Base-by-base conservation (phyloP, 2,113 vertebrate species). In the Onychorhynchus coronatus region DNA sequence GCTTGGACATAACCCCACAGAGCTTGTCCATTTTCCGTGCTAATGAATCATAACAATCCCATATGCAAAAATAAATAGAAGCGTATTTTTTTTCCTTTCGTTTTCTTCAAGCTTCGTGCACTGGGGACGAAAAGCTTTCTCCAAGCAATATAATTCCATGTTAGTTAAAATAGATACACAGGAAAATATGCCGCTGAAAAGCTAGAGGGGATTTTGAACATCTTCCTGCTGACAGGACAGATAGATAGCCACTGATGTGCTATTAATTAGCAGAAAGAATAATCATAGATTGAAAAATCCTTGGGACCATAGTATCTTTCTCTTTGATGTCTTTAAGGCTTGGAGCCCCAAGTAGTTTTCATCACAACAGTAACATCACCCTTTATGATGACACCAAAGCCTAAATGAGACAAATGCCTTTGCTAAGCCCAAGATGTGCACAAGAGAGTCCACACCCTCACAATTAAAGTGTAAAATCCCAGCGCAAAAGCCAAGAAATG, bases 131-230 rank as follows among this genome's bases (percentile, higher is more conserved):
- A 87, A 75, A 93, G 20, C 24, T 90, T 94, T 96, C 95, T 95
- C 76, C 76, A 65, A 86, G 80, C 56, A 55, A 53, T 66, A 31
- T 20, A 74, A 84, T 91, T 87, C 75, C 24, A 19, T 53, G 79
- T 66, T 72, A 30, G 16, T 67, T 70, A 66, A 79, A 74, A 49
- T 1, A 89, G 77, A 79, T 77, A 95, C 5, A 14, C 59, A 83
- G 94, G 72, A 89, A 96, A 90, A 72, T 68, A 89, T 83, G 65
- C 53, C 85, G 92, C 46, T 59, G 88, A 55, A 92, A 79, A 88
- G 53, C 91, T 55, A 20, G 72, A 80, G 92, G 76, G 71, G 55
- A 5, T 58, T 93, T 88, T 59, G 55, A 86, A 71, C 71, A 59
- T 91, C 50, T 77, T 79, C 65, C 53, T 94, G 90, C 93, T 96